Evolutionary conservation across 2,113 vertebrate genomes (phyloP).

Genomic region (Gobio gobio): DNA sequence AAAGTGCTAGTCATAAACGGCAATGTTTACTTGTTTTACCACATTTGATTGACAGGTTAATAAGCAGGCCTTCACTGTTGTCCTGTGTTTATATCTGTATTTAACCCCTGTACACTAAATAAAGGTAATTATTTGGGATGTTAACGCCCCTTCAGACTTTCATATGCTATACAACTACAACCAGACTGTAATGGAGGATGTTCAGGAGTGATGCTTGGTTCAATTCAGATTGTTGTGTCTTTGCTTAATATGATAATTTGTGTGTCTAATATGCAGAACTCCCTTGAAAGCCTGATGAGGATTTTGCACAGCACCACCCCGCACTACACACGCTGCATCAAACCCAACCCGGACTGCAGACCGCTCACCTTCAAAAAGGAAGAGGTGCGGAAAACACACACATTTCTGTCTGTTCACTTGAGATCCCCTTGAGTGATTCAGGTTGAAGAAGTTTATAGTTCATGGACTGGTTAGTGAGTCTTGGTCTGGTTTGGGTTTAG

Average conservation of each 20-base stretch:
- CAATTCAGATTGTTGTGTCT: too few species aligned
- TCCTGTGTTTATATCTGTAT: too few species aligned
- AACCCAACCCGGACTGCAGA: slow-evolving; percentile 88
- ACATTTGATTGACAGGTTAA: too few species aligned
- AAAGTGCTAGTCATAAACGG: too few species aligned
- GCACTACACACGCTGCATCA: slow-evolving; percentile 96
- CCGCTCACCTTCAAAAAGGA: slow-evolving; percentile 83
- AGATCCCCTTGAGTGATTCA: neutral
- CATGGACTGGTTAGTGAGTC: neutral
- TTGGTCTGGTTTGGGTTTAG: slow-evolving; percentile 66
- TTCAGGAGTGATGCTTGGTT: too few species aligned
- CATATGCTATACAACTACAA: too few species aligned
- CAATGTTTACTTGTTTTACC: too few species aligned
- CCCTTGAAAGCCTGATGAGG: slow-evolving; percentile 89
- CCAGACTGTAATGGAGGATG: too few species aligned
- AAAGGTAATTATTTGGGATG: too few species aligned
- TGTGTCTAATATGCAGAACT: slow-evolving; percentile 76
- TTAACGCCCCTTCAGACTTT: too few species aligned
- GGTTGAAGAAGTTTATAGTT: neutral
- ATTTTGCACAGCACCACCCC: slow-evolving; percentile 87
- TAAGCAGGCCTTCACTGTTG: too few species aligned
- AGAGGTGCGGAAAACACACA: slow-evolving; percentile 77
- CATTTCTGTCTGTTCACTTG: neutral
- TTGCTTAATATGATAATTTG: neutral
- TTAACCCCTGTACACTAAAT: neutral